Percentiles rank a stretch among this genome's conserved stretches.
These are phyloP conservation scores for Caenorhabditis uteleia DNA, from an alignment of 2,888 invertebrate genomes.

Conservation along the genomic window DNA sequence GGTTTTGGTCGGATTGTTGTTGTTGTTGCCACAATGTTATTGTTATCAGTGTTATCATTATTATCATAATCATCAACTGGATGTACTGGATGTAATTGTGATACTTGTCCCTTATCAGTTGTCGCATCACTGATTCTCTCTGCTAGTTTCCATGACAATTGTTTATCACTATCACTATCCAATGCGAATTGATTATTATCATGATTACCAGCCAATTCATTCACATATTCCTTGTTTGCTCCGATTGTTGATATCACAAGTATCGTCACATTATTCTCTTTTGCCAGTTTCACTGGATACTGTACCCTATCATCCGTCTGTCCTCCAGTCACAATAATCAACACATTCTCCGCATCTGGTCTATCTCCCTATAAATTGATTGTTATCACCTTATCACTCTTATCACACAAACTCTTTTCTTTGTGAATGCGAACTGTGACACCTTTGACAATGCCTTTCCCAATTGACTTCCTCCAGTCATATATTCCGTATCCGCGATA, in stretches of 20 bases:
- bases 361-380: conserved; percentile 57
- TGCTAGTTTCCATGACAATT: conserved; percentile 55
- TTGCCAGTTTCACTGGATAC: conserved; percentile 46
- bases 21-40: neutral
- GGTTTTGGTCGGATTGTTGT: neutral
- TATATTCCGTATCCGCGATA: conserved; percentile 59
- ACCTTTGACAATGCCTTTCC: conserved; percentile 62
- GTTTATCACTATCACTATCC: conserved; percentile 27
- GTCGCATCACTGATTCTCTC: conserved; percentile 39
- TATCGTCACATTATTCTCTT: conserved; percentile 52
- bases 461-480: conserved; percentile 57
- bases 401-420: conserved; percentile 50
- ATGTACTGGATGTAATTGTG: conserved; percentile 5
- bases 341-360: conserved; percentile 56
- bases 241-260: conserved; percentile 59
- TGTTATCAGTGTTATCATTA: neutral
- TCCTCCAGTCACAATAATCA: conserved; percentile 62
- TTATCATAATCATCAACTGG: conserved; percentile 1
- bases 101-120: neutral
- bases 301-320: conserved; percentile 47
- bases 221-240: conserved; percentile 49
- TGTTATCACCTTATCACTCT: too few species aligned
- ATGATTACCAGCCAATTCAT: conserved; percentile 41
- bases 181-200: conserved; percentile 19
- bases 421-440: conserved; percentile 61